Conservation (phyloP, 2,797 vertebrate species). For the Spinibarbus caldwelli region DNA sequence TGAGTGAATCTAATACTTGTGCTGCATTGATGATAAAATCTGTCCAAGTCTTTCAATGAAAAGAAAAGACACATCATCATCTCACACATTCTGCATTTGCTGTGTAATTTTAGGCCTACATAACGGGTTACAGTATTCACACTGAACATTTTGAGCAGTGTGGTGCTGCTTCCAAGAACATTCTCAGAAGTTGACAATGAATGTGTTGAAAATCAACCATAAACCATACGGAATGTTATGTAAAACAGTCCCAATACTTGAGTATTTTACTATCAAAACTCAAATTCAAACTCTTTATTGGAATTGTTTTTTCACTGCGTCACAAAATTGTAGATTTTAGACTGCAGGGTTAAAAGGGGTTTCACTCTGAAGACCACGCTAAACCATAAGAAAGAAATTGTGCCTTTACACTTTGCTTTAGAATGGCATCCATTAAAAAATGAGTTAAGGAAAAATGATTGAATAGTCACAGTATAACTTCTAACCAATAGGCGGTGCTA, state of each 20-base stretch:
- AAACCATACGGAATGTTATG: background rate
- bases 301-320: background rate
- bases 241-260: background rate
- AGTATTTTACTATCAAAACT: background rate
- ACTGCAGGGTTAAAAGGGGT: background rate
- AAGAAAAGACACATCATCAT: background rate
- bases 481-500: background rate
- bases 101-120: background rate
- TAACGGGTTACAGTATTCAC: background rate
- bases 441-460: background rate
- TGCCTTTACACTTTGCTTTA: background rate
- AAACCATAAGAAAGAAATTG: background rate
- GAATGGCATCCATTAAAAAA: too few species aligned
- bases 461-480: background rate
- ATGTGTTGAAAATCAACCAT: background rate
- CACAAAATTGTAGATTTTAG: background rate
- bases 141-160: background rate
- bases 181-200: background rate
- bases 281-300: background rate
- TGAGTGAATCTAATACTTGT: slow-evolving; percentile 4
- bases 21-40: background rate
- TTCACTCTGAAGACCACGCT: background rate
- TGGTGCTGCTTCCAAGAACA: background rate
- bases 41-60: background rate
- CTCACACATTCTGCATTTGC: background rate